Base-by-base conservation (phyloP, 2,113 vertebrate genomes). In the Elephantulus edwardii region DNA sequence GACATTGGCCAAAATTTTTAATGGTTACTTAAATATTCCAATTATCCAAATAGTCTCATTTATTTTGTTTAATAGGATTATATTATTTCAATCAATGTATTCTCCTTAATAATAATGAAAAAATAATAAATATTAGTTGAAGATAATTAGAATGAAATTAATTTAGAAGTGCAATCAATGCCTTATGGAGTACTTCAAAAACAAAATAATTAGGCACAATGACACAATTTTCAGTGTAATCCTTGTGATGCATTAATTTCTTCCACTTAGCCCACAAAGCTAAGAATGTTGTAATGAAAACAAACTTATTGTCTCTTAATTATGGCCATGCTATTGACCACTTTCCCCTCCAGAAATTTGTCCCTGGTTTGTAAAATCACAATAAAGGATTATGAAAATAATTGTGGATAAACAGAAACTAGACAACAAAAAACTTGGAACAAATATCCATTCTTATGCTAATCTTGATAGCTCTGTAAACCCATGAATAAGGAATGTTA, bases 201-300 rank as follows among this genome's bases (percentile, higher is more conserved):
- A 40, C 50, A 89, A 94, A 91, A 91, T 83, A 91, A 94, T 93
- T 94, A 93, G 70, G 85, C 84, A 78, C 71, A 79, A 75, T 93
- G 70, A 88, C 84, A 78, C 71, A 79, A 75, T 93, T 95, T 90
- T 83, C 75, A 85, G 83, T 78, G 58, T 90, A 85, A 91, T 19
- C 12, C 83, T 1, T 35, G 58, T 83, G n/a, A 40, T 64, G n/a
- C 83, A 71, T 58, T 95, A 82, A 95, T 93, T 90, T 88, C 74
- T 84, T 89, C 79, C 74, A 84, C 68, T 91, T 88, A 92, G 50
- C 64, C 33, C 88, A 85, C 88, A 88, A 95, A 93, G 66, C 78
- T 85, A 89, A 86, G 76, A 30, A 44, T 92, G 28, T 71, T 91
- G 70, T 52, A 68, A 91, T 48, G 80, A 86, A 91, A 95, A 92